A percentile compares a stretch with the other conserved stretches of the same genome.
Evolutionary conservation across 2,888 invertebrate species (phyloP).

Genomic region (Eurois occulta): DNA sequence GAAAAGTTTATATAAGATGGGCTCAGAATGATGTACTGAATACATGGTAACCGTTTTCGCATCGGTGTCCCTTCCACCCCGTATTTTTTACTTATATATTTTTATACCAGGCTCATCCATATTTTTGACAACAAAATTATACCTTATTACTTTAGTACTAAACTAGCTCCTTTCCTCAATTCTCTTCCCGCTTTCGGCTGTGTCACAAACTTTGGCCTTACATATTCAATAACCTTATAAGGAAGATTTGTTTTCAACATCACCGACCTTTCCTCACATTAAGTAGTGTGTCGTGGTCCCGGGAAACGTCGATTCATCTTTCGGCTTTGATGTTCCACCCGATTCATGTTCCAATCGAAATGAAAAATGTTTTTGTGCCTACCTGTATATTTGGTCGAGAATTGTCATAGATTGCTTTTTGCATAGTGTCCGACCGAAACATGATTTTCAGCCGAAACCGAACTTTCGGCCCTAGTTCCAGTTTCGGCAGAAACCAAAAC

Average conservation of each 20-base stretch:
- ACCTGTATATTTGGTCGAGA: not conserved
- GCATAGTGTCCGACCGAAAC: not conserved
- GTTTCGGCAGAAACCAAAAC: not conserved
- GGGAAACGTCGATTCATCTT: constrained; percentile 22
- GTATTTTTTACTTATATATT: no score
- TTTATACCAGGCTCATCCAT: no score
- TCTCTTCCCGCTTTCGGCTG: no score
- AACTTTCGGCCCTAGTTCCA: not conserved
- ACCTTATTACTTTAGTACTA: not conserved
- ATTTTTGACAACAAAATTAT: no score
- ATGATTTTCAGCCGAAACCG: not conserved
- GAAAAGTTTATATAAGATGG: no score
- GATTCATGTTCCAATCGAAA: constrained; percentile 37
- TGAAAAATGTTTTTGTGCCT: constrained; percentile 1
- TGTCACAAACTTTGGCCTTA: not conserved
- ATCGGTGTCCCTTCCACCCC: no score
- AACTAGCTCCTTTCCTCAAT: no score
- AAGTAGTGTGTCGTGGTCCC: not conserved
- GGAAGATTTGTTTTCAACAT: constrained; percentile 35
- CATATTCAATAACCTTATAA: not conserved
- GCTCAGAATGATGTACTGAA: no score
- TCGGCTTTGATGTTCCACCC: constrained; percentile 34
- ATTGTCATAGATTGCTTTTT: not conserved
- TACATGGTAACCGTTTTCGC: no score
- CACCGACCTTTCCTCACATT: not conserved